Evolutionary conservation across 2,888 invertebrate genomes (phyloP), one percentile per base, ranked within the genome.

Genomic region (Chromoteleia sp.): DNA sequence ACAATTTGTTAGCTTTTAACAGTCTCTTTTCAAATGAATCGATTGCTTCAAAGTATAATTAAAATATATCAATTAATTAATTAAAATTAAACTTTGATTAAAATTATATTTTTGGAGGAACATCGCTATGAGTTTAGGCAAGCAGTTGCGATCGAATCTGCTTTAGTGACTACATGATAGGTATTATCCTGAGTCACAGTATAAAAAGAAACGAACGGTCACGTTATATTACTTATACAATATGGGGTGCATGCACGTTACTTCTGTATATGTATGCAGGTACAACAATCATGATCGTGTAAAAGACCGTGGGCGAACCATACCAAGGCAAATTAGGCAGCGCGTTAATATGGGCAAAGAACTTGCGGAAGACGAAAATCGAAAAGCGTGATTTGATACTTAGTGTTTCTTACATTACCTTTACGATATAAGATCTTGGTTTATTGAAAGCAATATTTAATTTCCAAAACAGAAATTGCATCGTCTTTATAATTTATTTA

Each of bases 141-240:
- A 73, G 45, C 29, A 17, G 36, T 52, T 56, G 56, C 68, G 74
- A 80, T 81, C 70, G 75, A 75, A 65, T 70, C 70, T 63, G 65
- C 59, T 81, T 58, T 58, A 70, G 65, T 36, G 25, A 36, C 79
- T 74, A 74, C 56, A 84, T 82, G 87, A 87, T 87, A 86, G 85
- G 82, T 85, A 87, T 88, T 88, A 86, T 85, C 86, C 86, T 86
- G 86, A 88, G 88, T 89, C 89, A 88, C 84, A 86, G 85, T 84
- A 77, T 71, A 61, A 65, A 79, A 79, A 67, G 79, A 79, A 79
- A 73, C 45, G 63, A 70, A 74, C 70, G 80, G 74, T 80, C 74
- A 80, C 74, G 80, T 80, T 74, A 79, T 79, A 63, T 80, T 79
- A 73, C 79, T 79, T 80, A 61, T 70, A 80, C 68, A 48, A 54